Percentiles rank a stretch among this genome's conserved stretches.
These are phyloP conservation scores for Platyura marginata DNA, from an alignment of 1,140 invertebrate species.

Conservation along the genomic window DNA sequence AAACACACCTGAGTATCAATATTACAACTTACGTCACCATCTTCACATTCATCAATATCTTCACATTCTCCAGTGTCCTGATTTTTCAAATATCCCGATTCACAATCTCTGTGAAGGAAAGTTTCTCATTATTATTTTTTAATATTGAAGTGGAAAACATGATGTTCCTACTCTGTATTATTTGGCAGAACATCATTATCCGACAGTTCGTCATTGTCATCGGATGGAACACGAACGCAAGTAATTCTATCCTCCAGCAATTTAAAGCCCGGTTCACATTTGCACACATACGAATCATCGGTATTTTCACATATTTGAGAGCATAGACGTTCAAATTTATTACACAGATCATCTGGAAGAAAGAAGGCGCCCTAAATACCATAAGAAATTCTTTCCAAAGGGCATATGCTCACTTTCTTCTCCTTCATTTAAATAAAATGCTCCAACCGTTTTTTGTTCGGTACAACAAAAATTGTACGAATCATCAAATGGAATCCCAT, in stretches of 20 bases:
- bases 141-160: too few relatives aligned
- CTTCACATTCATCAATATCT: slow-evolving; percentile 50
- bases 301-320: slow-evolving; percentile 46
- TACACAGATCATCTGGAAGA: slow-evolving; percentile 36
- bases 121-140: background rate
- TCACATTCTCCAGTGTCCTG: slow-evolving; percentile 10
- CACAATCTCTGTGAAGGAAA: slow-evolving; percentile 3
- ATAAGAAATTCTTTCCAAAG: background rate
- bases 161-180: background rate
- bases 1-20: slow-evolving; percentile 14
- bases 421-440: slow-evolving; percentile 1
- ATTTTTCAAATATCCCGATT: slow-evolving; percentile 8
- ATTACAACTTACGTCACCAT: slow-evolving; percentile 39
- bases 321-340: slow-evolving; percentile 42
- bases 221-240: slow-evolving; percentile 21
- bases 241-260: slow-evolving; percentile 40
- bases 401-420: background rate
- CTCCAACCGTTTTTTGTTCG: slow-evolving; percentile 3
- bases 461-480: slow-evolving; percentile 16
- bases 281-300: slow-evolving; percentile 45
- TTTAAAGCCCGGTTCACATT: slow-evolving; percentile 44
- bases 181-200: background rate
- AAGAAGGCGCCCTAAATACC: slow-evolving; percentile 9
- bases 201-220: slow-evolving; percentile 2
- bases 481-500: slow-evolving; percentile 15